Evolutionary conservation across 2,797 vertebrate species (phyloP).

Genomic region (Prionace glauca): DNA sequence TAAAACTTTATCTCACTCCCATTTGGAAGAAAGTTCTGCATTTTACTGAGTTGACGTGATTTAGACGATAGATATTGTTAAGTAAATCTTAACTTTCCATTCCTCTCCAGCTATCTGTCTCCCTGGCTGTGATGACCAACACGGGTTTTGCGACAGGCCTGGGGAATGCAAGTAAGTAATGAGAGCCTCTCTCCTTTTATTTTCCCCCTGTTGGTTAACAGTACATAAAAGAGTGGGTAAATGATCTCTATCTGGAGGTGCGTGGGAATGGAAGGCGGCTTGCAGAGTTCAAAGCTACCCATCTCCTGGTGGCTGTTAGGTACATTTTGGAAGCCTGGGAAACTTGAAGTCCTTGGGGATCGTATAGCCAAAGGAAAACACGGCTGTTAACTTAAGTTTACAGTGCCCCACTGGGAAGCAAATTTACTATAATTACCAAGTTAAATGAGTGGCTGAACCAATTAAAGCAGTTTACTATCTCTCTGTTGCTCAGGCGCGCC

Average conservation of each 20-base stretch:
- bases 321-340: constrained; percentile 27
- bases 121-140: constrained; percentile 88
- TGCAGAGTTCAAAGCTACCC: constrained; percentile 14
- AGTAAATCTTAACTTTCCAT: constrained; percentile 14
- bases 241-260: constrained; percentile 37
- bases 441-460: constrained; percentile 41
- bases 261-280: constrained; percentile 32
- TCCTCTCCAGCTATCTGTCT: constrained; percentile 79
- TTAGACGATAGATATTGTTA: background rate
- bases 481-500: background rate
- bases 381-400: constrained; percentile 41
- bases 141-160: constrained; percentile 89
- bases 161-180: constrained; percentile 96
- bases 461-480: background rate
- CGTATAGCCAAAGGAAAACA: constrained; percentile 33
- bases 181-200: background rate
- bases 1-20: constrained; percentile 37
- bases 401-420: constrained; percentile 34
- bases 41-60: constrained; percentile 43
- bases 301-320: constrained; percentile 28
- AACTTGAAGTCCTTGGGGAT: constrained; percentile 28
- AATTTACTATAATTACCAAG: constrained; percentile 41
- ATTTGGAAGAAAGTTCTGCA: too few species aligned
- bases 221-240: constrained; percentile 35
- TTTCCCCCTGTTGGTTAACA: background rate